phyloP scores from a whole-genome alignment of 1,140 invertebrate species.

The Zaprionus taronus region DNA sequence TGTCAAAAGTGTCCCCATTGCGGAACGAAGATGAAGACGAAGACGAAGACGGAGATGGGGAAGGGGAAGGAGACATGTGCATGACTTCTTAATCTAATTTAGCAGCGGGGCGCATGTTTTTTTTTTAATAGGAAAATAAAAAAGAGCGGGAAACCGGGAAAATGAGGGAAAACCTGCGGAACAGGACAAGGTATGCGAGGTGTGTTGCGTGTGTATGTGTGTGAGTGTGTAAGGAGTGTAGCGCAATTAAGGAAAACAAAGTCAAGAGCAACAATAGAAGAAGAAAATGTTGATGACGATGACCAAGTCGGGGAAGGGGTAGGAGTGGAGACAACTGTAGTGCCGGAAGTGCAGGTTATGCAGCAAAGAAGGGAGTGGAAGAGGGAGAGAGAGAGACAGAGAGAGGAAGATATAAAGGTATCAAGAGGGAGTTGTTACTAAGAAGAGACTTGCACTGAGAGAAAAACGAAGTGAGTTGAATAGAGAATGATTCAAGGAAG shows the following conservation, averaged over 20 bases:
- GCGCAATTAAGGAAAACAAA: slow-evolving; percentile 69
- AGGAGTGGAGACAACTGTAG: slow-evolving; percentile 60
- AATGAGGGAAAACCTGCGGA: slow-evolving; percentile 76
- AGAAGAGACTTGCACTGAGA: slow-evolving; percentile 1
- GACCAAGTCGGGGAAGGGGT: slow-evolving; percentile 15
- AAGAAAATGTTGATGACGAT: slow-evolving; percentile 29
- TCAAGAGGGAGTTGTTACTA: slow-evolving; percentile 14
- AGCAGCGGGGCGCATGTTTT: slow-evolving; percentile 51
- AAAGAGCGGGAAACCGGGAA: slow-evolving; percentile 45
- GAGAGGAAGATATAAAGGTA: neutral
- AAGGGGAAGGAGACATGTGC: slow-evolving; percentile 61
- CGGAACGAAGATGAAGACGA: slow-evolving; percentile 23
- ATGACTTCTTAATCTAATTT: slow-evolving; percentile 81
- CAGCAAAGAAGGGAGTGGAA: slow-evolving; percentile 22
- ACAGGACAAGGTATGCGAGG: slow-evolving; percentile 24
- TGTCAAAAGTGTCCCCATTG: slow-evolving; percentile 40
- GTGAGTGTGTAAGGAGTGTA: slow-evolving; percentile 12
- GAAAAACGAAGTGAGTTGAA: neutral
- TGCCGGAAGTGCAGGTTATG: slow-evolving; percentile 64
- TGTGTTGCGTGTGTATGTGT: slow-evolving; percentile 13
- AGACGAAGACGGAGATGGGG: slow-evolving; percentile 15
- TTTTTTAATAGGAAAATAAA: slow-evolving; percentile 63
- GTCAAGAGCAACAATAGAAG: slow-evolving; percentile 28
- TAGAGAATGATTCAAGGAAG: neutral
- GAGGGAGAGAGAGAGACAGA: neutral